Evolutionary conservation across 2,888 invertebrate genomes (phyloP), one percentile per base, ranked within the genome.

Genomic region (Hirtodrosophila confusa): DNA sequence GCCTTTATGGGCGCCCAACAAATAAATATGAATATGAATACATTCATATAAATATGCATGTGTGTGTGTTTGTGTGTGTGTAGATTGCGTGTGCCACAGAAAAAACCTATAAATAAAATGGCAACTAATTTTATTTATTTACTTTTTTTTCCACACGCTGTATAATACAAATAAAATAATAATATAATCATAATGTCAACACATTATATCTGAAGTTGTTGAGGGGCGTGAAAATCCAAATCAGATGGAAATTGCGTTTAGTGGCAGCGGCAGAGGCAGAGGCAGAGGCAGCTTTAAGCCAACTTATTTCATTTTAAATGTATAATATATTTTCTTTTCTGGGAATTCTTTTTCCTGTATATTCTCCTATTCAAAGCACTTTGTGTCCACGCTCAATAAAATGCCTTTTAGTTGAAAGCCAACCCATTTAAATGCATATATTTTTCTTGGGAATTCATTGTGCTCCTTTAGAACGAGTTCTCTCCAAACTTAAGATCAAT

Each of bases 101-200:
- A 50, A 41, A 58, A 40, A 53, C 61, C 64, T 75, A 83, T 88
- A 88, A 87, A 88, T 87, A 88, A 87, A 88, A 80, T 78, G 80
- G 74, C 77, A 85, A 88, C 85, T 89, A 88, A 88, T 88, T 89
- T 89, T 88, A 85, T 89, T 88, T 89, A 88, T 84, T 51, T 72
- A 53, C 49, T 50, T 47, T 57, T 62, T 17, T 63, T 54, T 43
- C 62, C 31, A 41, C 41, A 2, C 1, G 29, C 33, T n/a, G 17
- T 41, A 44, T 63, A 72, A 47, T 68, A 64, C 67, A 79, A 82
- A 85, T 82, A 79, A 85, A 85, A 85, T 85, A 82, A 85, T 82
- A 79, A 82, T 82, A 85, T 85, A 78, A 80, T 78, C 80, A 66
- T 72, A 60, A 62, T 69, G 62, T 63, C 77, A 70, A 68, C 66